Evolutionary conservation across 2,113 vertebrate species (phyloP), one percentile per base, ranked within the genome.

Genomic region (Rhegmatorhina hoffmannsi): DNA sequence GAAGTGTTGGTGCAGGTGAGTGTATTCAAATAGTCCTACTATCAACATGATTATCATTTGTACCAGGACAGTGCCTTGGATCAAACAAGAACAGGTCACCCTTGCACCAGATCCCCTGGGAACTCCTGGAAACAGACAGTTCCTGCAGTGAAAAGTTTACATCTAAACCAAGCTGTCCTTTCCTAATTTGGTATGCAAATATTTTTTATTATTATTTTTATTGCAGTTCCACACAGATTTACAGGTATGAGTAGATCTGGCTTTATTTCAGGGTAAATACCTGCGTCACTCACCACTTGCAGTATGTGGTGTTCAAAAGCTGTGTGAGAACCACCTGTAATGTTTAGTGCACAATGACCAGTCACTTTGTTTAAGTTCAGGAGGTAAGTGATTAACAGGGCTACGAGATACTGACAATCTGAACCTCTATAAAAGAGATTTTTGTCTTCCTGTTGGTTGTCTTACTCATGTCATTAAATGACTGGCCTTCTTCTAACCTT

Each of bases 401-500:
- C 56, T 82, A 56, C 13, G 40, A 79, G 80, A 94, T 68, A 91
- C 38, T 29, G 69, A 75, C 46, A 66, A 33, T 67, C 4, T 59
- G 59, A 95, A 84, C n/a, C 23, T 68, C 84, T 82, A 21, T 86
- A 91, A 89, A 94, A 72, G 60, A 82, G 36, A 87, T 76, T 87
- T 94, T 91, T 92, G n/a, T 46, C 74, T 96, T 95, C 91, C 69
- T 84, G 53, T 72, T 94, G 44, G 40, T 90, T 67, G 33, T 68
- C 60, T 91, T 67, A 75, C 82, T 68, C 59, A 40, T 53, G 50
- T 47, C 68, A 87, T 79, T 82, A 96, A 68, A 82, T 6, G 33
- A 86, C 44, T 46, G 38, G 69, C 53, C 89, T n/a, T 91, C 68
- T 87, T 66, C 72, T 81, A 63, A 59, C 29, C 73, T 63, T 90